Base-by-base conservation (phyloP, 1,140 invertebrate species). In the Bombus confusus region DNA sequence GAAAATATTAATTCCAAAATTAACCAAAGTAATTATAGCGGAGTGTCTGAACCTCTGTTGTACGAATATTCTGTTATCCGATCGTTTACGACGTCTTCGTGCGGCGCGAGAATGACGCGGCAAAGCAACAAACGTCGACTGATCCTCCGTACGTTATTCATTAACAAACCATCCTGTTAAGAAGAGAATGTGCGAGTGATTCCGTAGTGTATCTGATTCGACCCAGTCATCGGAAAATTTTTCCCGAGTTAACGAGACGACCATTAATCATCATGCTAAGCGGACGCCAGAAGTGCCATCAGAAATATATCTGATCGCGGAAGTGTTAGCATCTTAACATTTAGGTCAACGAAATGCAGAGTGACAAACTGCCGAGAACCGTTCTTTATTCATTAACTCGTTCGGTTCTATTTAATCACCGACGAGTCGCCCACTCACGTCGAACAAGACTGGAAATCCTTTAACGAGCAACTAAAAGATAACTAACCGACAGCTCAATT, bases 351-450 rank as follows among this genome's bases (percentile, higher is more conserved):
- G 10, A 37, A 47, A 5, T 2, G 69, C 15, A 18, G 3, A 41
- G 22, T 25, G 31, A 34, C 68, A 22, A 34, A 69, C 18, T 69
- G 34, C 22, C 22, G 10, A 72, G 39, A n/a, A 4, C 3, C 37
- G 25, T 72, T 72, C 25, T 39, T 39, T 72, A 72, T 72, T 72
- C 66, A 68, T 68, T 37, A 37, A 68, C 34, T 25, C 66, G 34
- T 37, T 22, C 37, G 34, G 31, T 34, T 66, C n/a, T 34, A 25
- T 18, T 68, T 37, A 22, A 25, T 37, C 18, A 31, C 66, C 31
- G 9, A 68, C 25, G 66, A 25, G 18, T 12, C 37, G n/a, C n/a
- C 34, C 66, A 15, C 18, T 34, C 31, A 12, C 34, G 15, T 25
- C 66, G 34, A 68, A 66, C 31, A 15, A 34, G 34, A 37, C 31